Percentiles rank a stretch among this genome's conserved stretches.
phyloP scores from a whole-genome alignment of 2,797 vertebrate species.

The Silurus lanzhouensis region DNA sequence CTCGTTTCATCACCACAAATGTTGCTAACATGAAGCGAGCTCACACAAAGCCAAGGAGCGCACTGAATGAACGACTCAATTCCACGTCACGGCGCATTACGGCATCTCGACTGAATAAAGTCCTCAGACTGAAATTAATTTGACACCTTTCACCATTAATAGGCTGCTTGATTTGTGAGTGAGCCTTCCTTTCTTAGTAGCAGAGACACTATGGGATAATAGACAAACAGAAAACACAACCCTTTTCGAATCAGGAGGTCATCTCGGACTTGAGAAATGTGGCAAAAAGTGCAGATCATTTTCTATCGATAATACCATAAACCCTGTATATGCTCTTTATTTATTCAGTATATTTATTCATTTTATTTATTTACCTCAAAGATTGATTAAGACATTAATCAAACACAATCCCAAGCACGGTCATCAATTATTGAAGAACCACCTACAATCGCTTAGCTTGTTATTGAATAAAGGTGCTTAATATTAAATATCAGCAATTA shows the following conservation, averaged over 20 bases:
- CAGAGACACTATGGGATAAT: constrained; percentile 53
- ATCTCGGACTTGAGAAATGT: background rate
- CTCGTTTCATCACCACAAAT: constrained; percentile 36
- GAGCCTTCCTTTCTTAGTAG: constrained; percentile 36
- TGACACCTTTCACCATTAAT: constrained; percentile 71
- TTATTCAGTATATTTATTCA: too few species aligned
- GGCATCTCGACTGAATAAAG: constrained; percentile 57
- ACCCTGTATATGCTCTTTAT: background rate
- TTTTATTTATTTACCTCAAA: background rate
- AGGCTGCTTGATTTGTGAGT: constrained; percentile 63
- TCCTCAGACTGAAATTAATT: constrained; percentile 61
- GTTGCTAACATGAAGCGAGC: constrained; percentile 64
- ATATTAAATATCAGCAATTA: constrained; percentile 33
- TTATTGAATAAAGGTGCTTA: constrained; percentile 24
- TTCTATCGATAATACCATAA: background rate
- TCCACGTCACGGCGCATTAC: constrained; percentile 60
- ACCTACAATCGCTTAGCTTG: constrained; percentile 18
- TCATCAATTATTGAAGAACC: constrained; percentile 19
- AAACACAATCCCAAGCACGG: background rate
- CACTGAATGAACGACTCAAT: constrained; percentile 64
- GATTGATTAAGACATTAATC: background rate
- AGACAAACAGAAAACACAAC: background rate
- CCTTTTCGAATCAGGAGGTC: background rate
- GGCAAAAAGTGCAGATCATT: background rate
- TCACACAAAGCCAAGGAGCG: constrained; percentile 59